phyloP scores from a whole-genome alignment of 2,888 invertebrate species.

The Selenia dentaria region DNA sequence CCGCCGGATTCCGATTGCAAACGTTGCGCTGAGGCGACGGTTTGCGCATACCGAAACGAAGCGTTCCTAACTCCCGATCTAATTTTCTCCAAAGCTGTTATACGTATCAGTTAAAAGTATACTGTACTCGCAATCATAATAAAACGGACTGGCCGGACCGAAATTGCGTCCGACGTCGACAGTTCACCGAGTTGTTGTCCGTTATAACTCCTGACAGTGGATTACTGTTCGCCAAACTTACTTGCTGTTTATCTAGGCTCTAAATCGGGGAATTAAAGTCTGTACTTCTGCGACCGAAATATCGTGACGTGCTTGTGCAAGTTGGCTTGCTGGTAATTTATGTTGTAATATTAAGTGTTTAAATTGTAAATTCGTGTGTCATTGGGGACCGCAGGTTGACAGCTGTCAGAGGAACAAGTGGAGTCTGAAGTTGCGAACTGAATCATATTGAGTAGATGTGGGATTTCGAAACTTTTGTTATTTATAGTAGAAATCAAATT shows the following conservation, averaged over 20 bases:
- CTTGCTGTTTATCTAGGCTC: conserved; percentile 17
- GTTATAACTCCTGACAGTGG: conserved; percentile 26
- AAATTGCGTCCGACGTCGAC: conserved; percentile 27
- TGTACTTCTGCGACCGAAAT: conserved; percentile 9
- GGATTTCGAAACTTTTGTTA: conserved; percentile 28
- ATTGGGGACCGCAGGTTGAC: conserved; percentile 23
- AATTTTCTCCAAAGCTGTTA: conserved; percentile 20
- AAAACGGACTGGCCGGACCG: conserved; percentile 22
- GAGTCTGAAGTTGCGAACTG: conserved; percentile 19
- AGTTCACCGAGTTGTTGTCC: conserved; percentile 19
- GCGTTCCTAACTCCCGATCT: conserved; percentile 19
- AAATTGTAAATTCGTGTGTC: conserved; percentile 19
- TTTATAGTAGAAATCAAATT: conserved; percentile 23
- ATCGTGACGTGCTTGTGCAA: neutral
- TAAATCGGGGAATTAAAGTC: conserved; percentile 20
- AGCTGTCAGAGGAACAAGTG: conserved; percentile 32
- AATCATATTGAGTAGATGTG: conserved; percentile 14
- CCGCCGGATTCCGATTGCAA: conserved; percentile 6
- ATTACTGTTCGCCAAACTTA: conserved; percentile 17
- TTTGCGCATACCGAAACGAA: conserved; percentile 11
- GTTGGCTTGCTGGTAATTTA: conserved; percentile 4
- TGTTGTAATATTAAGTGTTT: conserved; percentile 15
- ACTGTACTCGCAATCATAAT: conserved; percentile 28
- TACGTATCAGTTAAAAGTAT: conserved; percentile 27
- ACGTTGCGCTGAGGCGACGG: too few relatives aligned